Base-by-base conservation (phyloP, 2,888 invertebrate species). In the Eristalis pertinax region DNA sequence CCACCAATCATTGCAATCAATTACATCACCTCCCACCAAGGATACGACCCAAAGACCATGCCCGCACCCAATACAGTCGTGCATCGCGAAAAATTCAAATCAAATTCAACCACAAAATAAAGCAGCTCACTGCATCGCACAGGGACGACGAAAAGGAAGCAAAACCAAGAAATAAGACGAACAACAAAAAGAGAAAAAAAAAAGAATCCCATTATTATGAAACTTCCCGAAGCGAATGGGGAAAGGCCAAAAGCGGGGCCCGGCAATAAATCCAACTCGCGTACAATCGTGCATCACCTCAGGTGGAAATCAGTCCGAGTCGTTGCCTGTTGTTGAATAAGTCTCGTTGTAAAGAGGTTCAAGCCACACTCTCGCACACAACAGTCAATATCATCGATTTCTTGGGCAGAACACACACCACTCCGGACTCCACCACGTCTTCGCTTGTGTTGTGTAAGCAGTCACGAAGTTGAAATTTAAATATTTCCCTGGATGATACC, bases 271-370 rank as follows among this genome's bases (percentile, higher is more conserved):
- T 86, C 78, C 74, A 82, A 82, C 68, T 78, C 50, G 19, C 50
- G 69, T 64, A 78, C 82, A 86, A 81, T 82, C 86, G 86, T 86
- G 86, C 86, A 86, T 86, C 86, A 86, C 86, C 86, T 86, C 86
- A 86, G 86, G 86, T 86, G 86, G 86, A 86, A 86, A 86, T 86
- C 86, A 82, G 86, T 86, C 78, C 86, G 78, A 19, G 19, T 19
- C 50, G 50, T n/a, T n/a, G n/a, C n/a, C n/a, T 78, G 78, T 70
- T 86, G 56, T 56, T 35, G 41, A 35, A 64, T 77, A 67, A 26
- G 35, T 38, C 35, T 32, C 32, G 10, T 32, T 32, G 32, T 10
- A 32, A 73, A 73, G 4, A 38, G 65, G 24, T 26, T 43, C 38
- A 58, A 80, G 73, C 60, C 62, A 77, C 69, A 62, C 43, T 43